These are phyloP conservation scores for Drosophila yakuba DNA, from an alignment of 1,140 invertebrate genomes.

Conservation along the genomic window DNA sequence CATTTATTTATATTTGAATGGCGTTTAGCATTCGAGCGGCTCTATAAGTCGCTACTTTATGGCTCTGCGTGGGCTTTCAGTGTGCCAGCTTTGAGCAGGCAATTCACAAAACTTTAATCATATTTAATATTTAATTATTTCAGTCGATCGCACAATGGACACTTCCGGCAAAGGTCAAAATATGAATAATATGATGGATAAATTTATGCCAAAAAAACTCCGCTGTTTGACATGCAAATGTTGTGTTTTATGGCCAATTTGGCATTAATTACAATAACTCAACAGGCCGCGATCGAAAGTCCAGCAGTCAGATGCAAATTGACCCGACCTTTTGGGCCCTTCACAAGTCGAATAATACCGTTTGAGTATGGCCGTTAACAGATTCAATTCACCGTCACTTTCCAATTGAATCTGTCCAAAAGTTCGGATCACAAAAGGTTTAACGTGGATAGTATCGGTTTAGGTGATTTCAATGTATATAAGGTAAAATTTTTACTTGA, in stretches of 20 bases:
- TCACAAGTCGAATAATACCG: conserved; percentile 38
- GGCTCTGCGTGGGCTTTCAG: conserved; percentile 59
- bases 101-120: conserved; percentile 61
- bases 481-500: too few species aligned
- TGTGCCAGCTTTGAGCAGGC: conserved; percentile 9
- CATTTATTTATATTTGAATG: conserved; percentile 82
- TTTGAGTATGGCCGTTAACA: conserved; percentile 8
- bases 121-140: conserved; percentile 83
- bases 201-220: conserved; percentile 57
- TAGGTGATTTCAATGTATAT: too few species aligned
- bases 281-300: conserved; percentile 60
- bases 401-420: conserved; percentile 13
- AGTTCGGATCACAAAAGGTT: neutral
- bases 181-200: conserved; percentile 48
- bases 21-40: conserved; percentile 67
- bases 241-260: conserved; percentile 83
- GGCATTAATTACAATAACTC: conserved; percentile 79
- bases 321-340: conserved; percentile 35
- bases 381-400: conserved; percentile 16
- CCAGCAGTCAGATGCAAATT: conserved; percentile 53
- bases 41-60: conserved; percentile 73
- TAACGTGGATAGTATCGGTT: neutral
- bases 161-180: conserved; percentile 64
- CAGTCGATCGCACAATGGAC: conserved; percentile 67
- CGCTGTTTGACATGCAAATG: conserved; percentile 80